phyloP scores from a whole-genome alignment of 2,888 invertebrate species.

The Bhutanitis thaidina region DNA sequence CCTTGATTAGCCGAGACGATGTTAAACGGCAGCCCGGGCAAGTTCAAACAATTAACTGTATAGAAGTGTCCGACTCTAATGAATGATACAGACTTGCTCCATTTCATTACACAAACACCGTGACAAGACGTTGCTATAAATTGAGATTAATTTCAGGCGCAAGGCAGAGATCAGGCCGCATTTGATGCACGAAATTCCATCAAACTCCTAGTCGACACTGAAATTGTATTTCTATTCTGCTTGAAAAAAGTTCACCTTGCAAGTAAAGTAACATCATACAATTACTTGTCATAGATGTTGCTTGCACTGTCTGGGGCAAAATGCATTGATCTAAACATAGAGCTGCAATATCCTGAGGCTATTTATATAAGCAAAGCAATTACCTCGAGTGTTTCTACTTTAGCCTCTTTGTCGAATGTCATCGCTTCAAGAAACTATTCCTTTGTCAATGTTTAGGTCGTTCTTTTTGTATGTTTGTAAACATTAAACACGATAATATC shows the following conservation, averaged over 20 bases:
- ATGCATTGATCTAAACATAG: slow-evolving; percentile 50
- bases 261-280: not conserved
- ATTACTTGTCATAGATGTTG: slow-evolving; percentile 7
- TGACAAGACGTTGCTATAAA: slow-evolving; percentile 72
- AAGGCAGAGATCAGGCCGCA: slow-evolving; percentile 7
- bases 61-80: slow-evolving; percentile 78
- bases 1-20: slow-evolving; percentile 75
- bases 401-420: slow-evolving; percentile 35
- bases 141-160: slow-evolving; percentile 71
- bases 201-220: not conserved
- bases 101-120: slow-evolving; percentile 75
- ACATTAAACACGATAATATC: too few species aligned
- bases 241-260: not conserved
- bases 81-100: slow-evolving; percentile 73
- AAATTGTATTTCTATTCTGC: not conserved
- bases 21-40: slow-evolving; percentile 70
- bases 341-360: slow-evolving; percentile 48
- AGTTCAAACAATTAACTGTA: slow-evolving; percentile 79
- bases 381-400: slow-evolving; percentile 34
- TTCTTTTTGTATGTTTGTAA: not conserved
- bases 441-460: slow-evolving; percentile 9
- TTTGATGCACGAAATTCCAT: slow-evolving; percentile 7
- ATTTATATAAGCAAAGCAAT: slow-evolving; percentile 45
- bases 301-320: slow-evolving; percentile 27
- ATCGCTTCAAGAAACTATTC: slow-evolving; percentile 24